phyloP scores from a whole-genome alignment of 2,888 invertebrate genomes.

The Nemotelus pantherinus region DNA sequence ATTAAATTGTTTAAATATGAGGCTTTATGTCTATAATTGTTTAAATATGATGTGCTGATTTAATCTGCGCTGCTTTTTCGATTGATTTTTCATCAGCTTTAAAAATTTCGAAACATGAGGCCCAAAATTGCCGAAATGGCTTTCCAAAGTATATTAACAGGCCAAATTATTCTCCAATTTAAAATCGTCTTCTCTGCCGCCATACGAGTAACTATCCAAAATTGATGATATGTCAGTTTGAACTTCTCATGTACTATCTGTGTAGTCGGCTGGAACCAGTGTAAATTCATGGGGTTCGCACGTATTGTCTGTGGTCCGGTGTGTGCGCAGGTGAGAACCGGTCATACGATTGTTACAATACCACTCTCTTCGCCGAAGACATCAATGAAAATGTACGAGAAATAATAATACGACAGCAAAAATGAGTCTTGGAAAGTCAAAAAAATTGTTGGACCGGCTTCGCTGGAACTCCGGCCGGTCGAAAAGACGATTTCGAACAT shows the following conservation, averaged over 20 bases:
- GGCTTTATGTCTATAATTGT: too few species aligned
- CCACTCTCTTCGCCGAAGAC: constrained; percentile 12
- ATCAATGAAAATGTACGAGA: not conserved
- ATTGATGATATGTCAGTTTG: not conserved
- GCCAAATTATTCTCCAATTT: too few species aligned
- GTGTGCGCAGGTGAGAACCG: constrained; percentile 32
- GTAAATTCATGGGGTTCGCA: constrained; percentile 25
- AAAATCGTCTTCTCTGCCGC: too few species aligned
- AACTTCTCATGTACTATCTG: constrained; percentile 19
- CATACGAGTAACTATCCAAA: too few species aligned
- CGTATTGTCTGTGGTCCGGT: constrained; percentile 4
- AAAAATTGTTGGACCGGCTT: constrained; percentile 12
- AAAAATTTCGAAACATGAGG: too few species aligned
- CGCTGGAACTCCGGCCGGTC: constrained; percentile 20
- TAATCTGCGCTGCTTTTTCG: too few species aligned
- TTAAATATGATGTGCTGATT: too few species aligned
- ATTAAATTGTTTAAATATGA: too few species aligned
- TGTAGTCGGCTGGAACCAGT: constrained; percentile 33
- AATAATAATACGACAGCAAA: not conserved
- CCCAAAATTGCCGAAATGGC: too few species aligned
- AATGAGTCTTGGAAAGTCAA: constrained; percentile 9
- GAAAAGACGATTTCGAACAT: not conserved
- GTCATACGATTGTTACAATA: constrained; percentile 27
- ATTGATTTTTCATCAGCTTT: too few species aligned
- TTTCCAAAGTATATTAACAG: too few species aligned